These are phyloP conservation scores for Astyanax mexicanus DNA, from an alignment of 2,797 vertebrate genomes.

Conservation along the genomic window DNA sequence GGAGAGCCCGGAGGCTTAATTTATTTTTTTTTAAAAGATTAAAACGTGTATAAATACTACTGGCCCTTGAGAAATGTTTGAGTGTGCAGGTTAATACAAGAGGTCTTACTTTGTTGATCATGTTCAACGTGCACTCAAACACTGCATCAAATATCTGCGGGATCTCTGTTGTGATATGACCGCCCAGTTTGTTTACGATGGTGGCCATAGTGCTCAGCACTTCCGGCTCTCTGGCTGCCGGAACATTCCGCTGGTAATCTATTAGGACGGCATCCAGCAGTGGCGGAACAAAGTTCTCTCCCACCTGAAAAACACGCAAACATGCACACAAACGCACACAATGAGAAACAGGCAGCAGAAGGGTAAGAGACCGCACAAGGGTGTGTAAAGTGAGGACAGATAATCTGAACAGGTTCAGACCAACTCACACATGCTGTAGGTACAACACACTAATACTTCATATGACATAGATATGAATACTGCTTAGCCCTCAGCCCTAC, in stretches of 20 bases:
- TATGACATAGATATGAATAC: not conserved
- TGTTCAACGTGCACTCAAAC: conserved; percentile 97
- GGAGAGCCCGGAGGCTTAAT: too few relatives aligned
- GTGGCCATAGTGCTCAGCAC: conserved; percentile 99
- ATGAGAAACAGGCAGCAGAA: conserved; percentile 23
- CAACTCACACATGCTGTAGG: conserved; percentile 1
- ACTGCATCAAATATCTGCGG: conserved; percentile 98
- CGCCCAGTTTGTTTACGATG: conserved; percentile 96
- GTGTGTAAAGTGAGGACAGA: conserved; percentile 15
- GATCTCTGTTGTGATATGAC: conserved; percentile 96
- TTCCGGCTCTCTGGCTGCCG: conserved; percentile 95
- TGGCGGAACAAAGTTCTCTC: conserved; percentile 92
- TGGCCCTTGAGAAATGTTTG: not conserved
- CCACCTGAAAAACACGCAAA: conserved; percentile 75
- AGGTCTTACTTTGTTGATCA: conserved; percentile 96
- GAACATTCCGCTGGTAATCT: conserved; percentile 98
- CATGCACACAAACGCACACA: conserved; percentile 14
- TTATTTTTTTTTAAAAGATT: too few relatives aligned
- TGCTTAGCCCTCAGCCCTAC: too few relatives aligned
- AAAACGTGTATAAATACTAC: too few relatives aligned
- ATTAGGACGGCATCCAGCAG: conserved; percentile 91
- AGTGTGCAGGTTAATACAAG: not conserved
- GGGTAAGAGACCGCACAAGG: conserved; percentile 21
- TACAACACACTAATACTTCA: not conserved
- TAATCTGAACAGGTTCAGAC: conserved; percentile 44